Percentiles rank a stretch among this genome's conserved stretches.
Conservation (phyloP, 2,888 invertebrate genomes). For the Ennomos fuscantarius region DNA sequence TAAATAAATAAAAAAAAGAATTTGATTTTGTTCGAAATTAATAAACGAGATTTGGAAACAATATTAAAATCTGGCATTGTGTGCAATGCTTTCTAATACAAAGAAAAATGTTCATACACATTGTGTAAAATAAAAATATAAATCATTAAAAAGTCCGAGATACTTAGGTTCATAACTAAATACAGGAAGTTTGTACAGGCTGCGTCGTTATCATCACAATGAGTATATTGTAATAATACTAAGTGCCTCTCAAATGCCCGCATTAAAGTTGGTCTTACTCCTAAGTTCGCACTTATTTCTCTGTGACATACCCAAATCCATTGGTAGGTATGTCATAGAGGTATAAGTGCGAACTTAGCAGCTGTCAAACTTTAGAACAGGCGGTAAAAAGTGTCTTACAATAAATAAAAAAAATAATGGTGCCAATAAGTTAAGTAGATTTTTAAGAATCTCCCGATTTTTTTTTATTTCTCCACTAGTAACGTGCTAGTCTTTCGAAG, state of each 20-base stretch:
- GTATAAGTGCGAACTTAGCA: too few species aligned
- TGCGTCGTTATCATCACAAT: constrained; percentile 9
- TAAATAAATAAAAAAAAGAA: too few species aligned
- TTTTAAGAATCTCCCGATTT: constrained; percentile 65
- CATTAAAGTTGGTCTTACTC: too few species aligned
- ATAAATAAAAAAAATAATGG: constrained; percentile 40
- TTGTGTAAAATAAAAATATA: too few species aligned
- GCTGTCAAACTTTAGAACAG: too few species aligned
- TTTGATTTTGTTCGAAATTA: too few species aligned
- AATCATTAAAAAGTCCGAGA: too few species aligned
- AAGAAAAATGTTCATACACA: not conserved
- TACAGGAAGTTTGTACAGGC: constrained; percentile 20
- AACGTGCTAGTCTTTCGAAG: constrained; percentile 53
- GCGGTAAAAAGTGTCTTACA: constrained; percentile 42
- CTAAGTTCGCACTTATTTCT: too few species aligned
- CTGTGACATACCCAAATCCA: too few species aligned
- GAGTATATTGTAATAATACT: not conserved
- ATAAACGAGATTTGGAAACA: not conserved
- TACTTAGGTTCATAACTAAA: not conserved
- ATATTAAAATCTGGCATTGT: constrained; percentile 19
- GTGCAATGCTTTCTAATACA: constrained; percentile 20
- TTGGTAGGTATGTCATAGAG: too few species aligned
- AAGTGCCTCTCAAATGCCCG: constrained; percentile 57
- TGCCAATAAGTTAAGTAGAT: constrained; percentile 60
- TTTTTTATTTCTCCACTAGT: constrained; percentile 65